phyloP scores from a whole-genome alignment of 2,888 invertebrate species.

The Cryptosula pallasiana region DNA sequence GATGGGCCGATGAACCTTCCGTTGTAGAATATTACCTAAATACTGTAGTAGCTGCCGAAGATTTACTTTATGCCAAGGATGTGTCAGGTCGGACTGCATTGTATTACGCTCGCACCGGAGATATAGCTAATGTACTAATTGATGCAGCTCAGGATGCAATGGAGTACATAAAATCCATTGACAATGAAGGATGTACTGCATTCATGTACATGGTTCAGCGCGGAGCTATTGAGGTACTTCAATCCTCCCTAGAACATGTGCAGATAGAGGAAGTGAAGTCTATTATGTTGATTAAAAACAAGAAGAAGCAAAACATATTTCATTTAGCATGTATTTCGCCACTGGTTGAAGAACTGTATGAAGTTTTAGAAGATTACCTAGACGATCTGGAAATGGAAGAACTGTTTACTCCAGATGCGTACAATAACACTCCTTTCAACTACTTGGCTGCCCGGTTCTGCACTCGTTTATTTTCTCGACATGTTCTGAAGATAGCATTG shows the following conservation, averaged over 20 bases:
- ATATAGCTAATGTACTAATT: background rate
- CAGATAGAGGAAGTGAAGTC: background rate
- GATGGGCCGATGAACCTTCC: too few relatives aligned
- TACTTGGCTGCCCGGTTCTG: background rate
- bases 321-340: background rate
- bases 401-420: background rate
- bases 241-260: background rate
- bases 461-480: background rate
- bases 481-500: background rate
- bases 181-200: background rate
- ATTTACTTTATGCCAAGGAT: background rate
- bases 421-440: background rate
- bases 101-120: background rate
- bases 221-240: background rate
- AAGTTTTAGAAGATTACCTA: background rate
- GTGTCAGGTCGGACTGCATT: background rate
- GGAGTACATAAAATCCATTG: background rate
- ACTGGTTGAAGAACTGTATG: background rate
- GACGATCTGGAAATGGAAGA: background rate
- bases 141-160: background rate
- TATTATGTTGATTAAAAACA: background rate
- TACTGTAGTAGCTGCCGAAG: too few relatives aligned
- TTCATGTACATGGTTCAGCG: background rate
- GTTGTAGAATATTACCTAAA: too few relatives aligned
- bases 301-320: background rate